phyloP scores from a whole-genome alignment of 2,888 invertebrate species.

The Melikaiella ostensackeni region DNA sequence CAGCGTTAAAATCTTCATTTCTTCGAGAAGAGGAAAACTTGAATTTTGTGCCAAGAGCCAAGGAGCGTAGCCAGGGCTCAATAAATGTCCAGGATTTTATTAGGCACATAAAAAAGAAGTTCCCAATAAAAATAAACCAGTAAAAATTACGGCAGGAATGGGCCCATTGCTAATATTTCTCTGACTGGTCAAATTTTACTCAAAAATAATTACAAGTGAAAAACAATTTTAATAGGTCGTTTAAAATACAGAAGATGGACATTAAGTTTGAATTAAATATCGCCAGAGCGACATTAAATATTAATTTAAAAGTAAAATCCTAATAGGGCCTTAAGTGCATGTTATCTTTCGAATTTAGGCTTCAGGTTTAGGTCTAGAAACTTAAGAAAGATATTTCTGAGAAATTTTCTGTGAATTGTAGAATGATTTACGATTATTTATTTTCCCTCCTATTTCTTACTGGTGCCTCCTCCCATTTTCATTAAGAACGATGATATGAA shows the following conservation, averaged over 20 bases:
- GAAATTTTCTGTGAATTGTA: neutral
- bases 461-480: neutral
- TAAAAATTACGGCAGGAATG: neutral
- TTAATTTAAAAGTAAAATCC: too few relatives aligned
- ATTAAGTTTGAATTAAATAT: too few relatives aligned
- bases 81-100: slow-evolving; percentile 34
- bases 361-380: neutral
- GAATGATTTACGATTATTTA: neutral
- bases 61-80: slow-evolving; percentile 12
- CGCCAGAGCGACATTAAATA: too few relatives aligned
- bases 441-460: neutral
- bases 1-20: slow-evolving; percentile 4
- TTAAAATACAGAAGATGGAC: too few relatives aligned
- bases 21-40: slow-evolving; percentile 5
- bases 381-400: neutral
- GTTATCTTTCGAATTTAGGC: neutral
- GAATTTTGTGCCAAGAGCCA: slow-evolving; percentile 23
- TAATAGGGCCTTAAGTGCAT: too few relatives aligned
- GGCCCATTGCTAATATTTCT: neutral
- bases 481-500: slow-evolving; percentile 8
- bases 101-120: slow-evolving; percentile 31
- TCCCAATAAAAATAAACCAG: slow-evolving; percentile 22
- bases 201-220: neutral
- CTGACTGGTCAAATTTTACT: neutral
- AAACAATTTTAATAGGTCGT: too few relatives aligned